Base-by-base conservation (phyloP, 2,888 invertebrate species). In the Macrostomum cliftonense region DNA sequence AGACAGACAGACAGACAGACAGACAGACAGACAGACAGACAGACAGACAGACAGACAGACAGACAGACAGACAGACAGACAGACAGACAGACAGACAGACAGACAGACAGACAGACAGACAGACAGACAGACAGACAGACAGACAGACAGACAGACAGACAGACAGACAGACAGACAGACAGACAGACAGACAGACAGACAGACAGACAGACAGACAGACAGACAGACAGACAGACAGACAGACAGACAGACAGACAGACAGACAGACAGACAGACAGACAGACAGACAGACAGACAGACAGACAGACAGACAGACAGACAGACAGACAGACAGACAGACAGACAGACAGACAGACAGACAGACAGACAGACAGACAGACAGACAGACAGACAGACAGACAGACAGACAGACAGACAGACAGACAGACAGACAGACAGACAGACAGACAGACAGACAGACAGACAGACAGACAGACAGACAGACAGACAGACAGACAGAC, bases 161-260 rank as follows among this genome's bases (percentile, higher is more conserved):
- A 47, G 47, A 47, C 49, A 47, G 47, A 47, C 49, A 47, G 7
- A 47, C 49, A 47, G 47, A 47, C 49, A 47, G 47, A 47, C 49
- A 47, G 47, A 47, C 49, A 47, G 47, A 47, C 49, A 47, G 7
- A 49, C 4, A 47, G 47, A 47, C 49, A 47, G 47, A 47, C 49
- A 47, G 47, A 47, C 49, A 47, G 7, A 47, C 49, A 47, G 47
- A 47, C 49, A 47, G 47, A 47, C 49, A 47, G 47, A 47, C 49
- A 47, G 47, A 47, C 49, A 47, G 47, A 47, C 7, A 47, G 47
- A 47, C 49, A 47, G 47, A 47, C 49, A 47, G 47, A 47, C 49
- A 47, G 47, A 47, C 49, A 47, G 47, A 47, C 49, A 47, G 47
- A 47, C 49, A 47, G 47, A 47, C 47, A 49, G 47, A 47, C 49